Evolutionary conservation across 2,888 invertebrate species (phyloP).

Genomic region (Diarsia dahlii): DNA sequence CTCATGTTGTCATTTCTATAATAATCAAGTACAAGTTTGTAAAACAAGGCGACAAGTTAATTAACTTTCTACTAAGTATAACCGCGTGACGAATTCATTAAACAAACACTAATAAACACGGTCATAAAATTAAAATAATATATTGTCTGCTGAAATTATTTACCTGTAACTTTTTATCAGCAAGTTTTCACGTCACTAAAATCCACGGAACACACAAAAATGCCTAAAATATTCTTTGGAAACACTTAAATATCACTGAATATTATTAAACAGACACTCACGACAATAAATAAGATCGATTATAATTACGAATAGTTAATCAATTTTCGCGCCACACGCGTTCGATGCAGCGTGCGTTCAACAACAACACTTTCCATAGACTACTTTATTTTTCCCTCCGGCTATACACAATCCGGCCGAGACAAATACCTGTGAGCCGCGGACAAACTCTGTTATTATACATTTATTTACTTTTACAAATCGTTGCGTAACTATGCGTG

Average conservation of each 20-base stretch:
- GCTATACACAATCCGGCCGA: slow-evolving; percentile 66
- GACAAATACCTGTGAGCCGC: slow-evolving; percentile 71
- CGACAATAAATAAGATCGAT: slow-evolving; percentile 37
- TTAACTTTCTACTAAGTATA: slow-evolving; percentile 27
- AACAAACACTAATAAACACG: slow-evolving; percentile 1
- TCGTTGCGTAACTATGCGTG: slow-evolving; percentile 74
- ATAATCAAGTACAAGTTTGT: slow-evolving; percentile 7
- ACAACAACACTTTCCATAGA: slow-evolving; percentile 73
- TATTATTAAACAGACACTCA: slow-evolving; percentile 41
- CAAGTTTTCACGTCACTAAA: slow-evolving; percentile 26
- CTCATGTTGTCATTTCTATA: slow-evolving; percentile 28
- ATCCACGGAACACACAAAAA: slow-evolving; percentile 50
- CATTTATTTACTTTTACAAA: slow-evolving; percentile 71
- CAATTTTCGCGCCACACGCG: slow-evolving; percentile 68
- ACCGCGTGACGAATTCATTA: slow-evolving; percentile 5
- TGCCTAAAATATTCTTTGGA: slow-evolving; percentile 1
- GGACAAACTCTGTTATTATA: slow-evolving; percentile 69
- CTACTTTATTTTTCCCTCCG: slow-evolving; percentile 71
- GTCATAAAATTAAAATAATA: slow-evolving; percentile 1
- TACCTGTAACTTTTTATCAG: slow-evolving; percentile 54
- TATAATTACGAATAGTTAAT: slow-evolving; percentile 57
- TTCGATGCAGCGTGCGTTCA: slow-evolving; percentile 69
- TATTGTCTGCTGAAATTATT: slow-evolving; percentile 19
- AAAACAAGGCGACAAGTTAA: slow-evolving; percentile 18
- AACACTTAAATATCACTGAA: slow-evolving; percentile 41